Base-by-base conservation (phyloP, 2,888 invertebrate species). In the Mythimna vitellina region DNA sequence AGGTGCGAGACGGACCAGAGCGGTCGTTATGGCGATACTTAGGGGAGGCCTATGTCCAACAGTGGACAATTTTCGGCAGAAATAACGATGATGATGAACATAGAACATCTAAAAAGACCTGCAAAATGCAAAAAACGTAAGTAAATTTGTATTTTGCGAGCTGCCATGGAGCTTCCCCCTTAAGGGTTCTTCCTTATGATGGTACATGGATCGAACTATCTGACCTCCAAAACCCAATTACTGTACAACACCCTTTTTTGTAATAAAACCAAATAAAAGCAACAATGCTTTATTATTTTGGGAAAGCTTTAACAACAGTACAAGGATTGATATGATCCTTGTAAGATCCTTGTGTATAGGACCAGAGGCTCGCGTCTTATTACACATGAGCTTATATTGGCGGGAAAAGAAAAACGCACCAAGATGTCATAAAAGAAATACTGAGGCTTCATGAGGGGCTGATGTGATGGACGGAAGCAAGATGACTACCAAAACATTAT, bases 251-350 rank as follows among this genome's bases (percentile, higher is more conserved):
- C n/a, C 12, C 54, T 38, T 22, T 58, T 38, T 10, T 12, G 58
- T 14, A 14, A n/a, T 38, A 22, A 38, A 38, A n/a, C 25, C 38
- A 22, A 22, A 35, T 35, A 35, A 42, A 5, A 32, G 20, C 9
- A 60, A 38, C 38, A 60, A 14, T 22, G n/a, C 58, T n/a, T 35
- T 35, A 60, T 60, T 38, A 60, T 38, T 38, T 38, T 22, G 20
- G 29, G 20, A 56, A 61, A 70, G 8, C 78, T 61, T 38, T 20
- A n/a, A 7, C 7, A 29, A 9, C 22, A 79, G 49, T 46, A 29
- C 12, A 22, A n/a, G 74, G 76, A 76, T 73, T 73, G 74, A 76
- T 80, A 62, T 62, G 56, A 76, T 65, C 56, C 76, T 51, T 57
- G 20, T 20, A 29, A 56, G 14, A 58, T 58, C 32, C 57, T 17